Percentiles rank a stretch among this genome's conserved stretches.
phyloP scores from a whole-genome alignment of 92 coral and sea anemone genomes.

The Epizoanthus rinbou region DNA sequence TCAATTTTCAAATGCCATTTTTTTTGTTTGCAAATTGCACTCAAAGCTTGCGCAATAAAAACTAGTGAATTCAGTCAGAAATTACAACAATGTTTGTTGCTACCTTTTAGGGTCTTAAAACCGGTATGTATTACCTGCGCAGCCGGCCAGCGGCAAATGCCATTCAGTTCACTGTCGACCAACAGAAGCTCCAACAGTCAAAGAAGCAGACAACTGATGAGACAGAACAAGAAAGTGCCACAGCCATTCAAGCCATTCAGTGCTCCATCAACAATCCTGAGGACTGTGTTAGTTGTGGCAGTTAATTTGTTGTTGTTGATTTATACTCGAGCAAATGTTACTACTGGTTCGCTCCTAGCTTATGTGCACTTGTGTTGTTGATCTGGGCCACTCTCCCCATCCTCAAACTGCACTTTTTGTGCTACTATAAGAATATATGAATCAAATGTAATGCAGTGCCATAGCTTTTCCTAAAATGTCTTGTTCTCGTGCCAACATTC shows the following conservation, averaged over 20 bases:
- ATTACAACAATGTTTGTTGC: background rate
- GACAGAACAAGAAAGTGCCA: constrained; percentile 59
- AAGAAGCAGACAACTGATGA: constrained; percentile 55
- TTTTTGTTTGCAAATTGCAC: background rate
- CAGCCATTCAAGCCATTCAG: constrained; percentile 52
- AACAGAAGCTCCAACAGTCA: constrained; percentile 60
- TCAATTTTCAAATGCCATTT: too few species aligned
- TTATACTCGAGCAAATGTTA: background rate
- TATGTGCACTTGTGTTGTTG: too few species aligned
- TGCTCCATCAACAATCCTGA: constrained; percentile 88
- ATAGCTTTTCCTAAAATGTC: too few species aligned
- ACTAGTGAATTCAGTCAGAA: background rate
- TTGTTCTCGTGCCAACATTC: too few species aligned
- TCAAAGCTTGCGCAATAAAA: background rate
- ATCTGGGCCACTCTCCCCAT: too few species aligned
- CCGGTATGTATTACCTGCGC: constrained; percentile 98
- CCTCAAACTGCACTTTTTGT: too few species aligned
- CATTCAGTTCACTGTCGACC: constrained; percentile 97
- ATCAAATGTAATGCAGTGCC: too few species aligned
- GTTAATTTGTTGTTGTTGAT: constrained; percentile 33
- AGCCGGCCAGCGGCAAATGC: constrained; percentile 95
- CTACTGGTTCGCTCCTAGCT: too few species aligned
- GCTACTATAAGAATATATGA: too few species aligned
- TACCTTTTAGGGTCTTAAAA: constrained; percentile 84
- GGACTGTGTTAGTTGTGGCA: constrained; percentile 91